Base-by-base conservation (phyloP, 1,140 invertebrate genomes). In the Trachymyrmex cornetzi region DNA sequence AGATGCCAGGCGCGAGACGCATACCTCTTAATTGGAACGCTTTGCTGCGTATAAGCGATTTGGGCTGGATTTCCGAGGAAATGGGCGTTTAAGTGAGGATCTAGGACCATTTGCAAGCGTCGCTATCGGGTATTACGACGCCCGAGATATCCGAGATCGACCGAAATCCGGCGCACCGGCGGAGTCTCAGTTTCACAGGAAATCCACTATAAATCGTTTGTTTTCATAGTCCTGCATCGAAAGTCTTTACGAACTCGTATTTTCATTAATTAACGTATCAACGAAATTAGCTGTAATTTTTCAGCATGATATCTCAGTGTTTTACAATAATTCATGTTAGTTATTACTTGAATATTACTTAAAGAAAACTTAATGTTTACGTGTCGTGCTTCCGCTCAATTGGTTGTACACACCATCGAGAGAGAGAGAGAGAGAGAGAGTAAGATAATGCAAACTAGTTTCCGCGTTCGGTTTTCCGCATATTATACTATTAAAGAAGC, bases 11-110 rank as follows among this genome's bases (percentile, higher is more conserved):
- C 94, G 92, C 93, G 90, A 91, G 92, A 94, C 92, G 94, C 94
- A 95, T 95, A 95, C 94, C 94, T 95, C 94, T 95, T 95, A 95
- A 95, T 95, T 95, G 94, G 94, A 95, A 94, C 94, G 94, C 92
- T 95, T 95, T 94, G 94, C 94, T 92, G 87, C 91, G 89, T 85
- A 92, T 94, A 93, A 95, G 93, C 93, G 94, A 94, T 92, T 94
- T 94, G 90, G 91, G 66, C 92, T 93, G 92, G 92, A 93, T 94
- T 95, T 95, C 94, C 92, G 91, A 94, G 93, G 94, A 95, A 95
- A 95, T 95, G 94, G 94, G 93, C 94, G 93, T 93, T 94, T 93
- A 94, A 94, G 93, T 94, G 93, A 88, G 71, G 90, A 89, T 87
- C 87, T 86, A 89, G 88, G 90, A 92, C 86, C 93, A 94, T 94